Conservation (phyloP, 2,797 vertebrate genomes). For the Falco novaeseelandiae region DNA sequence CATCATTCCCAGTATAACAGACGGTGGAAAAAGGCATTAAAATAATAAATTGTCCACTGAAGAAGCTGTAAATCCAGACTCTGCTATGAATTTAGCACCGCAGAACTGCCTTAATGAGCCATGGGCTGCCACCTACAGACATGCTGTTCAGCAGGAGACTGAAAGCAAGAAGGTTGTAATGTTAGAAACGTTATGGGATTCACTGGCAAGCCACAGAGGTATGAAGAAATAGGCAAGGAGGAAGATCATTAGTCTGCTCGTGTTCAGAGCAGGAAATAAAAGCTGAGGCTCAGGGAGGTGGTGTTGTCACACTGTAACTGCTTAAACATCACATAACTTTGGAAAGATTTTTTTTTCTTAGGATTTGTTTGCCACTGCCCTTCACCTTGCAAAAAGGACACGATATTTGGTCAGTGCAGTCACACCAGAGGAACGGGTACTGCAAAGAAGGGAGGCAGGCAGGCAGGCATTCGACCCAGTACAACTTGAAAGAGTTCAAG, state of each 20-base stretch:
- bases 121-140: conserved; percentile 61
- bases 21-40: conserved; percentile 47
- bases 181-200: background rate
- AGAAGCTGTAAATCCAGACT: conserved; percentile 54
- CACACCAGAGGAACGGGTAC: background rate
- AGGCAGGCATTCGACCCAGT: background rate
- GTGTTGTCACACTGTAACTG: background rate
- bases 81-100: background rate
- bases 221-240: conserved; percentile 31
- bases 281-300: background rate
- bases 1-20: conserved; percentile 42
- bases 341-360: background rate
- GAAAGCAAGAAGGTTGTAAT: conserved; percentile 9
- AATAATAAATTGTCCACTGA: conserved; percentile 59
- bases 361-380: background rate
- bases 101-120: conserved; percentile 61
- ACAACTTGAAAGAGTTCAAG: background rate
- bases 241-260: background rate
- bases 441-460: background rate
- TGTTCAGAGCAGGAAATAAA: conserved; percentile 1
- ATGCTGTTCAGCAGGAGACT: conserved; percentile 17
- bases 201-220: background rate
- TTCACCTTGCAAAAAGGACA: background rate
- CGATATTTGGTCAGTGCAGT: background rate
- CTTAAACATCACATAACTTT: background rate